Percentiles rank a stretch among this genome's conserved stretches.
These are phyloP conservation scores for Latrodectus hesperus DNA, from an alignment of 2,888 invertebrate genomes.

Conservation along the genomic window DNA sequence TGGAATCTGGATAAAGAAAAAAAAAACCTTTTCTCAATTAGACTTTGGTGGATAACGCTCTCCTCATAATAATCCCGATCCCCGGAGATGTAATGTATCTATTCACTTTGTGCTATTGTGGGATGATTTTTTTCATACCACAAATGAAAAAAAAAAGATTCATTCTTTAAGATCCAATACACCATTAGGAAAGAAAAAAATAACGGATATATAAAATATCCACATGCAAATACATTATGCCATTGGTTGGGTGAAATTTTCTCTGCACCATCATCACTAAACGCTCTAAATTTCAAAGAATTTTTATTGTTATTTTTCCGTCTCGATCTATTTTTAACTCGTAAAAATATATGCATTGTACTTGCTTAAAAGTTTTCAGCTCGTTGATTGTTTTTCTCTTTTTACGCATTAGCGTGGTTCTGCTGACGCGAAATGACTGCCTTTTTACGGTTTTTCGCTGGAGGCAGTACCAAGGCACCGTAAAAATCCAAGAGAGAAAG, in stretches of 20 bases:
- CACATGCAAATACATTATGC: conserved; percentile 28
- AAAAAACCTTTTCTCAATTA: conserved; percentile 52
- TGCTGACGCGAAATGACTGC: neutral
- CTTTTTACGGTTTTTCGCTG: conserved; percentile 5
- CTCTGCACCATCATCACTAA: conserved; percentile 13
- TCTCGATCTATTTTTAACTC: conserved; percentile 52
- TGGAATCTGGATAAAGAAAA: conserved; percentile 15
- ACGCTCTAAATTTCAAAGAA: conserved; percentile 13
- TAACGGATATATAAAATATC: neutral
- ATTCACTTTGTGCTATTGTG: conserved; percentile 43
- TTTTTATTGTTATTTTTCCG: conserved; percentile 34
- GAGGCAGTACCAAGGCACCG: neutral
- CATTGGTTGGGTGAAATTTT: conserved; percentile 26
- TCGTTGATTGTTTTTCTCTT: conserved; percentile 35
- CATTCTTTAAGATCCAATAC: conserved; percentile 14
- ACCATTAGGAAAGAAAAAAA: conserved; percentile 42
- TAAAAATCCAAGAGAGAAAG: conserved; percentile 16
- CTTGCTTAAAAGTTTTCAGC: conserved; percentile 36
- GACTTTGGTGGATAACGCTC: conserved; percentile 37
- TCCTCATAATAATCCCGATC: conserved; percentile 55
- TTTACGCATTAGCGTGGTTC: conserved; percentile 6
- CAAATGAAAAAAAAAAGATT: conserved; percentile 18
- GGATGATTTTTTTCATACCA: conserved; percentile 7
- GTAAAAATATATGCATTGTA: conserved; percentile 33
- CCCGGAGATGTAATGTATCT: conserved; percentile 26